Base-by-base conservation (phyloP, 2,888 invertebrate genomes). In the Andrena haemorrhoa region DNA sequence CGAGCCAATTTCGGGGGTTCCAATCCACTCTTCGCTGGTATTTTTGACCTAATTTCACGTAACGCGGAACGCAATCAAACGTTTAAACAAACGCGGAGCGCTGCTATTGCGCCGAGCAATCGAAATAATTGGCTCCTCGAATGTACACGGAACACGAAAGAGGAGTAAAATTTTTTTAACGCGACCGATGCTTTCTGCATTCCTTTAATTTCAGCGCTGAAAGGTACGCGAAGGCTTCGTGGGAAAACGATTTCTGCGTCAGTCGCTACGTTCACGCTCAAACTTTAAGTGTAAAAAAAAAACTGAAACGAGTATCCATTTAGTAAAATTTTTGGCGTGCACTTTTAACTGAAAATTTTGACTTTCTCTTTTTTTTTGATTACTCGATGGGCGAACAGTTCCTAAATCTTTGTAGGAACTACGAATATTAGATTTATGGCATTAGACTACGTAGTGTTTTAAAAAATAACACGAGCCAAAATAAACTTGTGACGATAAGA, bases 11-110 rank as follows among this genome's bases (percentile, higher is more conserved):
- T 12, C 49, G 33, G 16, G 4, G 33, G 20, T 12, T 76, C 47
- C 26, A 53, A 66, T 61, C 60, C 26, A 20, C 10, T 60, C 31
- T n/a, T 35, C 47, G 10, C 0, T 12, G 33, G 4, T n/a, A 66
- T 41, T 31, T 66, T 78, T 12, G 61, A 47, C 23, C 41, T 53
- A 47, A 78, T 63, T 78, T 66, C 58, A 4, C 33, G 23, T 16
- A 4, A 63, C 26, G n/a, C 12, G 68, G 31, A 47, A 47, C 7
- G 47, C 77, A 2, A 56, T 61, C 53, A 31, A 78, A 53, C 23
- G 12, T 35, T 26, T 63, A 29, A 75, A 49, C 60, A 75, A 69
- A 51, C 68, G 20, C 8, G 23, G 20, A 49, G 2, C 58, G 0
- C 8, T 47, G 23, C 58, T 60, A n/a, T 23, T 49, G 49, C 10